A percentile compares a stretch with the other conserved stretches of the same genome.
Evolutionary conservation across 2,888 invertebrate species (phyloP).

Genomic region (Hypercompe scribonia): DNA sequence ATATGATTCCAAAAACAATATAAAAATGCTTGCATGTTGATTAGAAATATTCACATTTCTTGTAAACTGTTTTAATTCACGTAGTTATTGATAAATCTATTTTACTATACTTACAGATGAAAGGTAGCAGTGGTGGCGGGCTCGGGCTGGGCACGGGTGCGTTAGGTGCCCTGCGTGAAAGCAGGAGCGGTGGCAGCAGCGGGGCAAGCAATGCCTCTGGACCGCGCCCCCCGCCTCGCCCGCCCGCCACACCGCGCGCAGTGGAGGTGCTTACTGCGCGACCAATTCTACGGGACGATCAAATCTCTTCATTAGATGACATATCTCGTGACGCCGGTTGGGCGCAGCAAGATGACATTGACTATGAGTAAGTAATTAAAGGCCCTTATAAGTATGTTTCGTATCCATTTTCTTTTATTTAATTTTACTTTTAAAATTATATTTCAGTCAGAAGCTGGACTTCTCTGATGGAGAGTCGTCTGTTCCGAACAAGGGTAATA

Average conservation of each 20-base stretch:
- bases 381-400: not conserved
- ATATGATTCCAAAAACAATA: not conserved
- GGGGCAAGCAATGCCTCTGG: slow-evolving; percentile 40
- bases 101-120: slow-evolving; percentile 65
- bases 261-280: slow-evolving; percentile 90
- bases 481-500: slow-evolving; percentile 68
- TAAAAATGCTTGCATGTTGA: too few species aligned
- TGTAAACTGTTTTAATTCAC: not conserved
- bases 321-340: slow-evolving; percentile 96
- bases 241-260: slow-evolving; percentile 80
- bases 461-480: slow-evolving; percentile 96
- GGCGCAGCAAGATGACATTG: slow-evolving; percentile 97
- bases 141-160: slow-evolving; percentile 81
- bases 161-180: slow-evolving; percentile 74
- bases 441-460: slow-evolving; percentile 93
- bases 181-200: slow-evolving; percentile 56
- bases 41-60: too few species aligned
- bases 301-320: slow-evolving; percentile 96
- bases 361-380: slow-evolving; percentile 90
- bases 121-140: slow-evolving; percentile 83
- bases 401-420: not conserved
- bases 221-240: slow-evolving; percentile 60
- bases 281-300: slow-evolving; percentile 97
- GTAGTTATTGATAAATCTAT: not conserved
- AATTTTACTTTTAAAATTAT: not conserved